A percentile compares a stretch with the other conserved stretches of the same genome.
Evolutionary conservation across 2,797 vertebrate genomes (phyloP).

Genomic region (Malurus splendens): DNA sequence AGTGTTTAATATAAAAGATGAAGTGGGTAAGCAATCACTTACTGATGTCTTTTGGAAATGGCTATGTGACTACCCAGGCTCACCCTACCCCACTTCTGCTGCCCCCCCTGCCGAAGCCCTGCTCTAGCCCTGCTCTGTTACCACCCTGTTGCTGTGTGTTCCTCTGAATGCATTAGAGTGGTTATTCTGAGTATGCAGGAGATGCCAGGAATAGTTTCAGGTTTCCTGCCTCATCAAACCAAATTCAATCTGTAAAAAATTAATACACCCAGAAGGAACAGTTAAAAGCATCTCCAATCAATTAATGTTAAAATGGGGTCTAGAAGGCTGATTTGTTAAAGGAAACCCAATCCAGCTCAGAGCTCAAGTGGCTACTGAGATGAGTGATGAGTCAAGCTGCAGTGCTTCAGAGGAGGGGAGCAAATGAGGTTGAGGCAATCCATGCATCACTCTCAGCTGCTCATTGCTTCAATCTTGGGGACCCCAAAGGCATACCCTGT

Average conservation of each 20-base stretch:
- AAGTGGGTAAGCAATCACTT: conserved; percentile 39
- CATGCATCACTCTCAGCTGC: neutral
- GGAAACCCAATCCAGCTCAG: conserved; percentile 27
- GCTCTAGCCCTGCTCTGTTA: neutral
- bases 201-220: conserved; percentile 61
- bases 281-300: conserved; percentile 66
- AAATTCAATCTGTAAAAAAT: conserved; percentile 65
- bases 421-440: neutral
- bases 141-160: conserved; percentile 6
- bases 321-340: conserved; percentile 48
- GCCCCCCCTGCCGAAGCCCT: neutral
- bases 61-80: neutral
- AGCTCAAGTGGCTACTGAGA: neutral
- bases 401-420: neutral
- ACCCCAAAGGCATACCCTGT: neutral
- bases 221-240: conserved; percentile 62
- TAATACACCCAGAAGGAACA: conserved; percentile 61
- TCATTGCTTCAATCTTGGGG: neutral
- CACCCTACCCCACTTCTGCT: neutral
- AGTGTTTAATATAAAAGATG: conserved; percentile 42
- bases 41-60: conserved; percentile 46
- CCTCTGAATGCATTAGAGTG: conserved; percentile 38
- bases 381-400: neutral
- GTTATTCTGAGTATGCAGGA: conserved; percentile 57
- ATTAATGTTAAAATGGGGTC: conserved; percentile 57